Evolutionary conservation across 2,797 vertebrate genomes (phyloP).

Genomic region (Rhynchotus rufescens): DNA sequence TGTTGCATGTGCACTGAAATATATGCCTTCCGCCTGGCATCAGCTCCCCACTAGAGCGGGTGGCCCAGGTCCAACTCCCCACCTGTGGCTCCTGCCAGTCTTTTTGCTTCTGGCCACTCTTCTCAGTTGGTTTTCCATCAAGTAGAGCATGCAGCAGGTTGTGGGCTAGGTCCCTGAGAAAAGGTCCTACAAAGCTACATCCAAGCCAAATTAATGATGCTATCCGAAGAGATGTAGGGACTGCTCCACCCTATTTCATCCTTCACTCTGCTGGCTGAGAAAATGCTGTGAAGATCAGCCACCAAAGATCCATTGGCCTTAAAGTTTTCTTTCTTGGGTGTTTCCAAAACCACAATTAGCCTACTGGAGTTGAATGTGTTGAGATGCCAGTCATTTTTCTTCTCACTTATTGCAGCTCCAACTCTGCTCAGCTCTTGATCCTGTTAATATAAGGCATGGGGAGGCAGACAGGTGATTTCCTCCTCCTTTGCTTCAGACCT

Average conservation of each 20-base stretch:
- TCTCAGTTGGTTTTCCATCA: too few species aligned
- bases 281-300: accelerated
- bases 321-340: background rate
- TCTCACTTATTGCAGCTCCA: background rate
- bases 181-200: background rate
- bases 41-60: too few species aligned
- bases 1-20: accelerated
- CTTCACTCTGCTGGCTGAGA: background rate
- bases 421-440: background rate
- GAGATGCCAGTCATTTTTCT: background rate
- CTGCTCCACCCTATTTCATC: background rate
- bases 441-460: background rate
- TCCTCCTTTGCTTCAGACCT: background rate
- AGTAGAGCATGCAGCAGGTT: background rate
- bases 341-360: background rate
- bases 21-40: background rate
- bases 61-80: too few species aligned
- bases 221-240: background rate
- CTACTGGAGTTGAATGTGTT: background rate
- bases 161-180: too few species aligned
- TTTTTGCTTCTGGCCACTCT: background rate
- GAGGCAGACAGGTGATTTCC: background rate
- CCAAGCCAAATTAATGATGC: too few species aligned
- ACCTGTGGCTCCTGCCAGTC: background rate
- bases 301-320: background rate